Evolutionary conservation across 2,113 vertebrate genomes (phyloP).

Genomic region (Apteryx mantelli): DNA sequence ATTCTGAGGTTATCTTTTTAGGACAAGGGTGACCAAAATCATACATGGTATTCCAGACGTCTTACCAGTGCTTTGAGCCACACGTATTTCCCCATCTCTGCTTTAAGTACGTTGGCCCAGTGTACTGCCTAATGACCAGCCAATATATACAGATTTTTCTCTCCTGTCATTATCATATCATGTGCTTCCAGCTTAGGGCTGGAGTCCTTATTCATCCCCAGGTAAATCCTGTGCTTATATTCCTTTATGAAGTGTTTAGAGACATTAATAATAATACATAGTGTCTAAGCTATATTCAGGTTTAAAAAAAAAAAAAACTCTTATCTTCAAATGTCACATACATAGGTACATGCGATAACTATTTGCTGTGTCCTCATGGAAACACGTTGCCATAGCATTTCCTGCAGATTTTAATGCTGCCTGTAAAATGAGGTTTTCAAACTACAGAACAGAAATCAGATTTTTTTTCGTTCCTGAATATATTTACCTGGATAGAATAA

Average conservation of each 20-base stretch:
- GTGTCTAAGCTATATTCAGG: background rate
- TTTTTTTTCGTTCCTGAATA: background rate
- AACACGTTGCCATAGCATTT: constrained; percentile 74
- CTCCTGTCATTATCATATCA: background rate
- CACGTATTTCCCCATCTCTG: background rate
- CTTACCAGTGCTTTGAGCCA: background rate
- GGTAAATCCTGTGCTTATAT: constrained; percentile 37
- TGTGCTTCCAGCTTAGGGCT: constrained; percentile 17
- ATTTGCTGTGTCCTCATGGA: constrained; percentile 59
- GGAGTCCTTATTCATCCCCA: background rate
- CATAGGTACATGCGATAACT: constrained; percentile 40
- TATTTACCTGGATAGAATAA: background rate
- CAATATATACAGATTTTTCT: background rate
- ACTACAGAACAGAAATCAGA: background rate
- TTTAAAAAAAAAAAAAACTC: background rate
- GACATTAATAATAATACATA: constrained; percentile 33
- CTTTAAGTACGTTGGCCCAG: background rate
- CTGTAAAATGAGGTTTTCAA: constrained; percentile 14
- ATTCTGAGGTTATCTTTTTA: background rate
- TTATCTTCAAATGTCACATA: constrained; percentile 14
- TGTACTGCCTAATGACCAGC: background rate
- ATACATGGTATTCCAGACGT: background rate
- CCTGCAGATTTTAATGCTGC: constrained; percentile 44
- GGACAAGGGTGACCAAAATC: background rate
- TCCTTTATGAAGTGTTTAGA: constrained; percentile 22